Conservation (phyloP, 2,113 vertebrate genomes). For the Barbus barbus region DNA sequence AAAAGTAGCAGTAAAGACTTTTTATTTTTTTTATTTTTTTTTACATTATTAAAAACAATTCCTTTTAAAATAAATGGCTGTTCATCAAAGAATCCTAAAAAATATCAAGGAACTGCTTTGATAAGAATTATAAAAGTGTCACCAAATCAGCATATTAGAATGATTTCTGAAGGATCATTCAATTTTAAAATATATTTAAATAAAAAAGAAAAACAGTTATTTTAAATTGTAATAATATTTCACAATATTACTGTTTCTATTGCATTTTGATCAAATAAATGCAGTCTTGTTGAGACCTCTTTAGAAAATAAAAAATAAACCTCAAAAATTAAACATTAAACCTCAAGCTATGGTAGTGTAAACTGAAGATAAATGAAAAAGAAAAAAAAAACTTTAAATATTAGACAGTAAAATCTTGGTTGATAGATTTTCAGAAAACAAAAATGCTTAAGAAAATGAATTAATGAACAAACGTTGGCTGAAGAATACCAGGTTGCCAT, state of each 20-base stretch:
- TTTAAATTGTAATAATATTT: neutral
- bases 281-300: neutral
- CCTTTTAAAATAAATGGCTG: too few relatives aligned
- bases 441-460: neutral
- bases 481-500: neutral
- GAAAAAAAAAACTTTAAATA: neutral
- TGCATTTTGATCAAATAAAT: neutral
- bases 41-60: too few relatives aligned
- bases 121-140: neutral
- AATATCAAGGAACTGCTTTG: neutral
- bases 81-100: neutral
- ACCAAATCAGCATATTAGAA: neutral
- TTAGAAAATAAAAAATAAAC: neutral
- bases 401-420: neutral
- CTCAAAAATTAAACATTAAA: too few relatives aligned
- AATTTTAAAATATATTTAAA: neutral
- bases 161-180: neutral
- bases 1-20: neutral
- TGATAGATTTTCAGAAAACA: neutral
- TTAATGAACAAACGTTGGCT: neutral
- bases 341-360: too few relatives aligned
- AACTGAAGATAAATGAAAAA: neutral
- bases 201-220: neutral
- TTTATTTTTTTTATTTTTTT: too few relatives aligned
- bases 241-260: neutral